Percentiles rank a stretch among this genome's conserved stretches.
Conservation (phyloP, 2,113 vertebrate species). For the Bufo bufo region DNA sequence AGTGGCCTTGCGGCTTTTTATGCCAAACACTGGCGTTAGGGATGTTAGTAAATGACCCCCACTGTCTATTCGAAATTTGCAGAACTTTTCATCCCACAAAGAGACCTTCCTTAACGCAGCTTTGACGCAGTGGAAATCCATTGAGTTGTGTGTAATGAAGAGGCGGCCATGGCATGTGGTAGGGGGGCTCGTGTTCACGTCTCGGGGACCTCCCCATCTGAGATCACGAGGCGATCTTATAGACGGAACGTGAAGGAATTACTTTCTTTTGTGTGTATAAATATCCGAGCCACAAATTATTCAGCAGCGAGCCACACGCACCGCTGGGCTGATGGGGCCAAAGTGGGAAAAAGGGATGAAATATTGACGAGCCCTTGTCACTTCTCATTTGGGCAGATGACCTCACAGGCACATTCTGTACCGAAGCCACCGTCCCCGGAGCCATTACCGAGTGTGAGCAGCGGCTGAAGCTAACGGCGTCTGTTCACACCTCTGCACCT, state of each 20-base stretch:
- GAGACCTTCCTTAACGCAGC: too few relatives aligned
- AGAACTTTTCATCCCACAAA: background rate
- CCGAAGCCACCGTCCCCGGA: conserved; percentile 67
- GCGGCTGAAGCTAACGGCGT: conserved; percentile 11
- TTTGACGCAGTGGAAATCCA: too few relatives aligned
- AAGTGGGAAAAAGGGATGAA: conserved; percentile 90
- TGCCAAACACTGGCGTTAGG: background rate
- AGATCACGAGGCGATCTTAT: background rate
- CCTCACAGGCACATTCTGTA: conserved; percentile 77
- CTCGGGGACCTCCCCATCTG: background rate
- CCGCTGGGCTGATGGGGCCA: conserved; percentile 83
- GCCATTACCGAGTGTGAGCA: conserved; percentile 68
- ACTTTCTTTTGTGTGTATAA: conserved; percentile 52
- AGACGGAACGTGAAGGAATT: background rate
- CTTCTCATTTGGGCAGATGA: conserved; percentile 79
- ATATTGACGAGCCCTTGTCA: conserved; percentile 90
- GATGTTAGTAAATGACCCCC: too few relatives aligned
- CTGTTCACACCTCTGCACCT: conserved; percentile 43
- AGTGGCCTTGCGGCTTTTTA: too few relatives aligned
- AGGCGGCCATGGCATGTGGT: background rate
- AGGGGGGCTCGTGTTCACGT: background rate
- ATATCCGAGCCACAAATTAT: conserved; percentile 81
- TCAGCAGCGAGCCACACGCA: conserved; percentile 80
- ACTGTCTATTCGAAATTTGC: background rate
- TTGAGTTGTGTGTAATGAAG: background rate